phyloP scores from a whole-genome alignment of 2,888 invertebrate genomes.

The Temnothorax unifasciatus region DNA sequence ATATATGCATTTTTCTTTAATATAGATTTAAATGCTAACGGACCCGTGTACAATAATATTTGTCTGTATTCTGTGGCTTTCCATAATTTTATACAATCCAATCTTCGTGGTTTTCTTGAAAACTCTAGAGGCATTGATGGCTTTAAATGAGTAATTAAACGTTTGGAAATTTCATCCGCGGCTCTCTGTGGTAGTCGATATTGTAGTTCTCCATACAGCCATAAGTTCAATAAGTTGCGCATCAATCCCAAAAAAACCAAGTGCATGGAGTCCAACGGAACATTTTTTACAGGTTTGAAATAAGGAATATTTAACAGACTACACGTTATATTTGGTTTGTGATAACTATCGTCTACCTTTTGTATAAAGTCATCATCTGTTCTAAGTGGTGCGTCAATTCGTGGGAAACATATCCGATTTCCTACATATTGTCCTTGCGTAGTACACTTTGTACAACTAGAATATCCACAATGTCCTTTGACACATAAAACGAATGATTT shows the following conservation, averaged over 20 bases:
- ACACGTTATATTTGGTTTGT: not conserved
- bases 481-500: conserved; percentile 2
- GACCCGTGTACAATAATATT: not conserved
- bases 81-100: not conserved
- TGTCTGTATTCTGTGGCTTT: not conserved
- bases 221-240: conserved; percentile 9
- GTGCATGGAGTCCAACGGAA: conserved; percentile 10
- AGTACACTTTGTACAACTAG: conserved; percentile 4
- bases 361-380: conserved; percentile 1
- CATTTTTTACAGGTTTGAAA: conserved; percentile 24
- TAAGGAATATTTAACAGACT: not conserved
- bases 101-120: not conserved
- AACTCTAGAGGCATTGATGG: not conserved
- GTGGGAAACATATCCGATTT: conserved; percentile 13
- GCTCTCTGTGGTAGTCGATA: conserved; percentile 27
- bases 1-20: not conserved
- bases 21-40: conserved; percentile 3
- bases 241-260: not conserved
- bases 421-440: not conserved
- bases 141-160: conserved; percentile 6
- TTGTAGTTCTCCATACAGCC: not conserved
- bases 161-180: not conserved
- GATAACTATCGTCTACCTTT: not conserved
- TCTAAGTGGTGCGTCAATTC: conserved; percentile 2
- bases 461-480: conserved; percentile 22